These are phyloP conservation scores for Pseudorasbora parva DNA, from an alignment of 2,113 vertebrate species.

Conservation along the genomic window DNA sequence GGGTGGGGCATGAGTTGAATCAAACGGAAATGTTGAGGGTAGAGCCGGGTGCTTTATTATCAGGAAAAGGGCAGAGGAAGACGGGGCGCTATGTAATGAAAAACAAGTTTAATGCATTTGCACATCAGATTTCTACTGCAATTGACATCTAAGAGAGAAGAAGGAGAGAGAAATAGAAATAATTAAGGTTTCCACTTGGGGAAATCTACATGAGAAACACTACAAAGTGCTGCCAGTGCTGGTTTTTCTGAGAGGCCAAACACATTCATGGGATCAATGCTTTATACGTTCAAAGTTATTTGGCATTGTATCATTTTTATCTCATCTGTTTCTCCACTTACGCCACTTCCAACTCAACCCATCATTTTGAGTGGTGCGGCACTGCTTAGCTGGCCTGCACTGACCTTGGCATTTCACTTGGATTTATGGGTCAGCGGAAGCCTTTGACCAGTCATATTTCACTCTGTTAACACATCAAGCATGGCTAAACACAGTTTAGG, in stretches of 20 bases:
- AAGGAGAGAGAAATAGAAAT: neutral
- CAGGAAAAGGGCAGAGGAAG: neutral
- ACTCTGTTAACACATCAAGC: conserved; percentile 43
- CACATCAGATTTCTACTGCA: conserved; percentile 1
- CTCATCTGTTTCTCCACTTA: neutral
- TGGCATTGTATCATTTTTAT: neutral
- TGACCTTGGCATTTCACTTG: conserved; percentile 33
- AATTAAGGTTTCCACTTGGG: neutral
- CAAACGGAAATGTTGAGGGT: conserved; percentile 26
- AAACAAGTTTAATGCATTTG: conserved; percentile 22
- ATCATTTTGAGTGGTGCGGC: neutral
- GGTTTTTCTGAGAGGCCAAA: neutral
- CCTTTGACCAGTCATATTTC: conserved; percentile 48
- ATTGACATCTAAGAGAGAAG: conserved; percentile 3
- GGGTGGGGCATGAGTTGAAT: neutral
- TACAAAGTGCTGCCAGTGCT: neutral
- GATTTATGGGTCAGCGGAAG: conserved; percentile 41
- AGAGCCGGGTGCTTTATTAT: conserved; percentile 17
- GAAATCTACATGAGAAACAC: neutral
- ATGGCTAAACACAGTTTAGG: conserved; percentile 1
- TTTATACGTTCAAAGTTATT: neutral
- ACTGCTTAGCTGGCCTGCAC: conserved; percentile 15
- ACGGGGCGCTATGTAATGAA: conserved; percentile 1
- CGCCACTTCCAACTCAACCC: neutral
- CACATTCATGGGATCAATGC: neutral